These are phyloP conservation scores for Drosophila melanica DNA, from an alignment of 1,140 invertebrate species.

Conservation along the genomic window DNA sequence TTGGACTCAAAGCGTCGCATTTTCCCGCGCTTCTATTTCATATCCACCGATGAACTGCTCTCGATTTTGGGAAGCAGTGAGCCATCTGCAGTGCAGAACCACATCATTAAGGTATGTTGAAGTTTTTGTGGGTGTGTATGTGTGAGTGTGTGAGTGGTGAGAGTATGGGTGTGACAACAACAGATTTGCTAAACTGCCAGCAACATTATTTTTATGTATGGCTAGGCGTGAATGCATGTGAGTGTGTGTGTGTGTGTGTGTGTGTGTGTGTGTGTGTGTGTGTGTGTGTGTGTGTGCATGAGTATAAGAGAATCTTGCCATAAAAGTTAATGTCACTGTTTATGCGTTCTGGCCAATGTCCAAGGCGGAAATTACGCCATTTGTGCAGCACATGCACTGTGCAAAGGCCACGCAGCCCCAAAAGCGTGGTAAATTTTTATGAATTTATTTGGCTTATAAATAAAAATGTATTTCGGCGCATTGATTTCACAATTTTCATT, in stretches of 20 bases:
- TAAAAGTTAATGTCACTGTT: slow-evolving; percentile 83
- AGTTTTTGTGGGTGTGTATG: slow-evolving; percentile 16
- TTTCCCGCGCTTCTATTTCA: slow-evolving; percentile 96
- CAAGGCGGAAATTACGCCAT: slow-evolving; percentile 78
- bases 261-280: slow-evolving; percentile 29
- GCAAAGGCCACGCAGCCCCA: slow-evolving; percentile 6
- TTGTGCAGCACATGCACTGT: slow-evolving; percentile 76
- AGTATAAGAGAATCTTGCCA: slow-evolving; percentile 60
- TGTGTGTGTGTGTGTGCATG: slow-evolving; percentile 17
- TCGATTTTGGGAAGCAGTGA: slow-evolving; percentile 94
- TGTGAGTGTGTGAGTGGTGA: slow-evolving; percentile 15
- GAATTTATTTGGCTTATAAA: slow-evolving; percentile 82
- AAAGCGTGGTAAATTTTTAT: slow-evolving; percentile 74
- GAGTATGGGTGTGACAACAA: slow-evolving; percentile 59
- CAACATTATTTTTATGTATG: slow-evolving; percentile 79
- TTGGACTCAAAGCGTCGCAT: slow-evolving; percentile 93
- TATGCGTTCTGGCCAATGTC: slow-evolving; percentile 82
- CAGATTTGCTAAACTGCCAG: slow-evolving; percentile 78
- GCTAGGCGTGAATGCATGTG: slow-evolving; percentile 28
- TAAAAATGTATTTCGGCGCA: slow-evolving; percentile 64
- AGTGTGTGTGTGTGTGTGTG: slow-evolving; percentile 15
- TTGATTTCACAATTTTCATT: slow-evolving; percentile 80
- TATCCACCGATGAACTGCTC: slow-evolving; percentile 95
- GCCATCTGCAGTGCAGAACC: slow-evolving; percentile 92
- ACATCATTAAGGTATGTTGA: slow-evolving; percentile 92